Base-by-base conservation (phyloP, 2,113 vertebrate species). In the Mohoua ochrocephala region DNA sequence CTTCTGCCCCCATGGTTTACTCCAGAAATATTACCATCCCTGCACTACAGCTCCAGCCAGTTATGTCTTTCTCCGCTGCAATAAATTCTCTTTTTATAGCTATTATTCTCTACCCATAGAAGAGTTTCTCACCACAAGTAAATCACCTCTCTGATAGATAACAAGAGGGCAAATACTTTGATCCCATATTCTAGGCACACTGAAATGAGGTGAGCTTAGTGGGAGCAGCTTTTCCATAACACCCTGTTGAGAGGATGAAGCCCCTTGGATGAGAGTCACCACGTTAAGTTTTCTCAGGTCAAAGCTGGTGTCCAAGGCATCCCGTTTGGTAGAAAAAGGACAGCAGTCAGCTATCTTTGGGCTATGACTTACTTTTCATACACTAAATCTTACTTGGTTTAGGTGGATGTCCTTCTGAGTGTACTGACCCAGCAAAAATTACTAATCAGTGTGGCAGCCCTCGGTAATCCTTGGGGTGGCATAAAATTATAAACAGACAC, bases 121-220 rank as follows among this genome's bases (percentile, higher is more conserved):
- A 75, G 4, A 65, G 26, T 37, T 82, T 35, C 13, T 30, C 19
- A 14, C 13, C 4, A 53, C 16, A 71, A 89, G 19, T 63, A 64
- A 76, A 68, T n/a, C 68, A 39, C 13, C 18, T 59, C 28, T 59
- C 53, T 73, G 20, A 59, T 1, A 87, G 37, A 67, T 22, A 71
- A 79, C 14, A 84, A 89, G 39, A 59, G 10, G 60, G 35, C 6
- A 84, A 81, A 74, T 33, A 17, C 7, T 64, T 64, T 84, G 20
- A 60, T 68, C 15, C 19, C 0, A 0, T n/a, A 45, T 54, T 91
- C 61, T 50, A 15, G 10, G 28, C 9, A 14, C 16, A 50, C 1
- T 49, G 5, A 57, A 76, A 10, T 49, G 61, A 57, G 26, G 30
- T 49, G 39, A 76, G 8, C 3, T 26, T 63, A 31, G 39, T 9